A percentile compares a stretch with the other conserved stretches of the same genome.
Conservation (phyloP, 2,888 invertebrate species). For the Parnassius smintheus region DNA sequence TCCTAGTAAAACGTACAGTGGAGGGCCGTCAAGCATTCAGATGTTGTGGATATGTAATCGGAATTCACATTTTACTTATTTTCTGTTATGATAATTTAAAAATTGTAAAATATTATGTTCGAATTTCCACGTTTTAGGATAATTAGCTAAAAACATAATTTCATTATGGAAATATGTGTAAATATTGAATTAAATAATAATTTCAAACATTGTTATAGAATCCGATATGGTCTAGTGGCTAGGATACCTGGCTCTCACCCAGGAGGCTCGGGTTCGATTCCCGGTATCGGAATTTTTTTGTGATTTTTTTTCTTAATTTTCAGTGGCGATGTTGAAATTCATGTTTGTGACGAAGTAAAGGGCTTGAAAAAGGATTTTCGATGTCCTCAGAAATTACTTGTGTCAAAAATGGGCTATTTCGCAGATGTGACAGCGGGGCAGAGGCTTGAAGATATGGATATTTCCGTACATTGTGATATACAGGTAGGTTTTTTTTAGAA, state of each 20-base stretch:
- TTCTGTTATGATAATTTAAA: too few relatives aligned
- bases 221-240: slow-evolving; percentile 78
- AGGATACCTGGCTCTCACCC: slow-evolving; percentile 83
- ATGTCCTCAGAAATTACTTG: slow-evolving; percentile 91
- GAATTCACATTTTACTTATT: too few relatives aligned
- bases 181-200: neutral
- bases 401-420: slow-evolving; percentile 97
- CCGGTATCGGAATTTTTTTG: slow-evolving; percentile 78
- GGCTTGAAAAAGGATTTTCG: slow-evolving; percentile 93
- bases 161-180: too few relatives aligned
- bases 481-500: slow-evolving; percentile 77
- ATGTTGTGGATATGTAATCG: too few relatives aligned
- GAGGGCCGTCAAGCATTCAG: too few relatives aligned
- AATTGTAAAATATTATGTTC: too few relatives aligned
- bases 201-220: neutral
- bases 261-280: slow-evolving; percentile 86
- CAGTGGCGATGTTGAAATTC: slow-evolving; percentile 93
- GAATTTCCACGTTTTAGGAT: too few relatives aligned
- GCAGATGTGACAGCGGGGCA: slow-evolving; percentile 93
- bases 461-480: slow-evolving; percentile 98
- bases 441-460: slow-evolving; percentile 94
- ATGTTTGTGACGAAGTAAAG: slow-evolving; percentile 97
- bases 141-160: too few relatives aligned
- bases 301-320: slow-evolving; percentile 31
- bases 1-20: too few relatives aligned